Conservation (phyloP, 2,113 vertebrate genomes). For the Menura novaehollandiae region DNA sequence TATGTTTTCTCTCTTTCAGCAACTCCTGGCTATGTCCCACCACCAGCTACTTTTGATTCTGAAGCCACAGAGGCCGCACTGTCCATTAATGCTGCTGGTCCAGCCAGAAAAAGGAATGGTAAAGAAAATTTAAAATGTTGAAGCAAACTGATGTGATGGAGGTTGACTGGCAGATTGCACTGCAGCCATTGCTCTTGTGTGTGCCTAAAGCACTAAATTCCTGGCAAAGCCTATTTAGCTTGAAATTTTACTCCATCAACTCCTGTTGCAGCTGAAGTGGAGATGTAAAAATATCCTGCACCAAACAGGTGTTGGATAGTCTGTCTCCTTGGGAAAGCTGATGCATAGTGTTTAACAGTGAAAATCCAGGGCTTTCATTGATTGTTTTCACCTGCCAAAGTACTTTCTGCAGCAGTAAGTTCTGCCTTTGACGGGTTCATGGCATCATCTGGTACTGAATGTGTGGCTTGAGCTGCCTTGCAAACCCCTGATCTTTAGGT, state of each 20-base stretch:
- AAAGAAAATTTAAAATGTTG: background rate
- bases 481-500: background rate
- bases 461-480: background rate
- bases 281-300: background rate
- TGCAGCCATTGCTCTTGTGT: background rate
- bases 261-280: background rate
- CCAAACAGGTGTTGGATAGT: background rate
- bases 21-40: slow-evolving; percentile 83
- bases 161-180: background rate
- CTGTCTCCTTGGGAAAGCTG: background rate
- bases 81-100: slow-evolving; percentile 21
- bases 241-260: background rate
- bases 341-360: background rate
- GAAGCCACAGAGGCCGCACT: slow-evolving; percentile 70
- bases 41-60: slow-evolving; percentile 86
- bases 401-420: background rate
- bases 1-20: slow-evolving; percentile 71
- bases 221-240: background rate
- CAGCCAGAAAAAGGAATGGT: slow-evolving; percentile 78
- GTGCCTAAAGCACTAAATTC: background rate
- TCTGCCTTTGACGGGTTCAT: background rate
- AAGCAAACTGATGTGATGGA: background rate
- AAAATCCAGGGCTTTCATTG: background rate
- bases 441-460: background rate
- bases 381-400: background rate